Conservation (phyloP, 2,113 vertebrate species). For the Notarius lentiginosus region DNA sequence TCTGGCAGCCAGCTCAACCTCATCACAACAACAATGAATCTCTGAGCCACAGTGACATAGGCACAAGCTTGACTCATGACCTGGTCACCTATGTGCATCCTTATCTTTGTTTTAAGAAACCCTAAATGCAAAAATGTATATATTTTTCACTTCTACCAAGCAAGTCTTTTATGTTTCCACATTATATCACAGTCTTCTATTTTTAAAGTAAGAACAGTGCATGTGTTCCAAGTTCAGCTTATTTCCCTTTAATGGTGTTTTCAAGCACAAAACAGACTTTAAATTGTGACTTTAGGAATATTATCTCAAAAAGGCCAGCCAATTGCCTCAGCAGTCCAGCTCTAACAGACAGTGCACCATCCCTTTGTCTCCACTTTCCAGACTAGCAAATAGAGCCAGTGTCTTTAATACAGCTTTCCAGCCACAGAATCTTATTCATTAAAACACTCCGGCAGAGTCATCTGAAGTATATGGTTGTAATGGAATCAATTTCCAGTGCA, state of each 20-base stretch:
- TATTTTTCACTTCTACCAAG: not conserved
- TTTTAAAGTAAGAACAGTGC: not conserved
- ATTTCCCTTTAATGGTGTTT: not conserved
- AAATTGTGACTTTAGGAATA: constrained; percentile 1
- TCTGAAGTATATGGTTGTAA: constrained; percentile 52
- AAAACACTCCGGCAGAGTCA: constrained; percentile 40
- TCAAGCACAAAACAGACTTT: constrained; percentile 15
- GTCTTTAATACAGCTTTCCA: constrained; percentile 26
- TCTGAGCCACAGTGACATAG: not conserved
- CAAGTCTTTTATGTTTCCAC: not conserved
- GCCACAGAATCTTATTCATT: constrained; percentile 46
- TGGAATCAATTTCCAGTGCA: constrained; percentile 60
- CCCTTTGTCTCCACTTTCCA: not conserved
- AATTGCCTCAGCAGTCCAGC: not conserved
- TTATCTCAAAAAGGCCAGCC: not conserved
- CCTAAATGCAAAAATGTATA: not conserved
- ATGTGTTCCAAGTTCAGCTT: not conserved
- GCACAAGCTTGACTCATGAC: not conserved
- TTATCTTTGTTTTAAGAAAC: not conserved
- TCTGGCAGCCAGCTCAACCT: not conserved
- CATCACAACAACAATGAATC: not conserved
- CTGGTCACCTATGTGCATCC: not conserved
- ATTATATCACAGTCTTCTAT: not conserved
- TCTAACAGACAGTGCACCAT: not conserved
- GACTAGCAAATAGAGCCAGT: constrained; percentile 16